Base-by-base conservation (phyloP, 2,797 vertebrate species). In the Cossypha caffra region DNA sequence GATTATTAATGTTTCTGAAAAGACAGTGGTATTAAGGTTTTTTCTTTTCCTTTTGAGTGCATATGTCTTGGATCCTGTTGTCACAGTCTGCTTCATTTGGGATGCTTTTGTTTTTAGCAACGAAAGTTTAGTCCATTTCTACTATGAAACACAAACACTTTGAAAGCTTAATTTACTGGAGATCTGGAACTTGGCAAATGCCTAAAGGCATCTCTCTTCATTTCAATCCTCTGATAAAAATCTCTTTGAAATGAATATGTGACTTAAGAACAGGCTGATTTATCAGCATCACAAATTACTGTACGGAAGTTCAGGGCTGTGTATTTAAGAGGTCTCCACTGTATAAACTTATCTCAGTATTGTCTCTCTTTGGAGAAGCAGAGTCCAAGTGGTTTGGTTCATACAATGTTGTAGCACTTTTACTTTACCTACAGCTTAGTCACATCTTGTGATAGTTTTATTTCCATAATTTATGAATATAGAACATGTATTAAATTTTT, bases 401-500 rank as follows among this genome's bases (percentile, higher is more conserved):
- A 51, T 95, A 63, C 52, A 31, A 79, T 67, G 61, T 94, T 87
- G 69, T 95, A 96, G 94, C 94, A 97, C 90, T 84, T 96, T 95
- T 96, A 82, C 75, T 93, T 96, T 95, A 93, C 80, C 75, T 92
- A 38, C 96, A 86, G 52, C 63, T 78, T 93, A 96, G 84, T 93
- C 73, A 73, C 58, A 86, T 93, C 81, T 90, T 91, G 88, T 92
- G 84, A 66, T 95, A 95, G 88, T 86, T 95, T 94, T 86, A 85
- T 94, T 96, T 93, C 83, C 82, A 50, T 97, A 96, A 97, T 95
- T 97, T 97, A 95, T 95, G 93, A 94, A 55, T 88, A 91, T 94
- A 97, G 96, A 73, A 97, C 89, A 94, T 96, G 87, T 96, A 97
- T 96, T 97, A 97, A 96, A 94, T 93, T 96, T 96, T 92, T 72